A percentile compares a stretch with the other conserved stretches of the same genome.
These are phyloP conservation scores for Megaceryle alcyon DNA, from an alignment of 2,797 vertebrate genomes.

Conservation along the genomic window DNA sequence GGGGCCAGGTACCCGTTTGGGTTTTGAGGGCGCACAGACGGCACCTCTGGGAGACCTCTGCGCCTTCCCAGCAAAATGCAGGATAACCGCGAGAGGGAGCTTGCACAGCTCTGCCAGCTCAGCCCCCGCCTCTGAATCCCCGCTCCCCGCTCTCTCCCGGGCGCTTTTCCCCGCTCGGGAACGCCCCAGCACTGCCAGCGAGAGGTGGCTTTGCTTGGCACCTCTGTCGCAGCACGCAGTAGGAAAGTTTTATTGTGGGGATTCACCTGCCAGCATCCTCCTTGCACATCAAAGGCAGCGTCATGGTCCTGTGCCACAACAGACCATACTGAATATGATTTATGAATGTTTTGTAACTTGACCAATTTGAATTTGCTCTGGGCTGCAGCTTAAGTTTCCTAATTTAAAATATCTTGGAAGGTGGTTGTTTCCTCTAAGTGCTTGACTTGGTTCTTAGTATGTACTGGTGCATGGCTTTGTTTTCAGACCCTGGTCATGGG, in stretches of 20 bases:
- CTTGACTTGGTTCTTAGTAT: background rate
- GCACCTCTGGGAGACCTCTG: fast-evolving
- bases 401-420: background rate
- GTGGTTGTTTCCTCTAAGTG: background rate
- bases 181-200: background rate
- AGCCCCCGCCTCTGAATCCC: background rate
- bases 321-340: fast-evolving
- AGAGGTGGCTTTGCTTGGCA: background rate
- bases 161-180: no score
- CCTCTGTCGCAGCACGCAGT: background rate
- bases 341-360: background rate
- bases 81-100: background rate
- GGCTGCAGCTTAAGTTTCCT: background rate
- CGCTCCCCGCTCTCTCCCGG: background rate
- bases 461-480: background rate
- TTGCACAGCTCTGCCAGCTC: background rate
- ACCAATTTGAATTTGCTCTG: background rate
- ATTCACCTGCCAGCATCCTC: background rate
- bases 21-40: fast-evolving
- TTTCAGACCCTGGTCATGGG: background rate
- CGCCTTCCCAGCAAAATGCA: fast-evolving
- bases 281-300: fast-evolving
- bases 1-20: fast-evolving
- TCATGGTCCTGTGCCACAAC: fast-evolving
- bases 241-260: fast-evolving